Base-by-base conservation (phyloP, 1,140 invertebrate species). In the Oreohelix idahoensis region DNA sequence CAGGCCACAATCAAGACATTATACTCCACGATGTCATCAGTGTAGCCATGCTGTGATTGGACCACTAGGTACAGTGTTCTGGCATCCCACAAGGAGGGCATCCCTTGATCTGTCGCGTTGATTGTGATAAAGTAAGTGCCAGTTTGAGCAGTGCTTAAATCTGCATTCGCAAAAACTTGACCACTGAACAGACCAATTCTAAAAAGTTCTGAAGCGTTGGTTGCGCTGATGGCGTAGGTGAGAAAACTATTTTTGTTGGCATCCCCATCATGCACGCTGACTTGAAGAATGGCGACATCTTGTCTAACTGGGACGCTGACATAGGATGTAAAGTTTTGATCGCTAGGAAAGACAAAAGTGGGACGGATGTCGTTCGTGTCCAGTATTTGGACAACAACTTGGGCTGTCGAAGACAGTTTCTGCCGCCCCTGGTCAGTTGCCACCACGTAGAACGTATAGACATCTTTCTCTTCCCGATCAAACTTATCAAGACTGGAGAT, bases 401-500 rank as follows among this genome's bases (percentile, higher is more conserved):
- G 96, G 1, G 96, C 96, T 0, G 96, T 96, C 4, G 97, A 96
- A 10, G 96, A 96, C 88, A 97, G 96, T 0, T 96, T 95, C 26
- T 97, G 97, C 85, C 94, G 95, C 20, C 97, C 98, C 93, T 97
- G 96, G 94, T 99, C 98, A 91, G 95, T 96, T 0, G 97, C 98
- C 23, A 97, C 94, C 0, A 99, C 95, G 83, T 95, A 93, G 84
- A 99, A 95, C 89, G 95, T 95, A 92, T 98, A 98, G 58, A 94
- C 91, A 94, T 0, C 95, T 92, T 77, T 95, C 84, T 93, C 95
- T 94, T 99, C 97, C 84, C 97, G 94, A 92, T 98, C 97, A 71
- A 99, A 93, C 35, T 26, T n/a, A 8, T 39, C 58, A 0, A 58
- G 70, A 26, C 74, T 79, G 17, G 69, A 42, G 35, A 87, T 58